These are phyloP conservation scores for Bubalus kerabau DNA, from an alignment of 2,113 vertebrate species.

Conservation along the genomic window DNA sequence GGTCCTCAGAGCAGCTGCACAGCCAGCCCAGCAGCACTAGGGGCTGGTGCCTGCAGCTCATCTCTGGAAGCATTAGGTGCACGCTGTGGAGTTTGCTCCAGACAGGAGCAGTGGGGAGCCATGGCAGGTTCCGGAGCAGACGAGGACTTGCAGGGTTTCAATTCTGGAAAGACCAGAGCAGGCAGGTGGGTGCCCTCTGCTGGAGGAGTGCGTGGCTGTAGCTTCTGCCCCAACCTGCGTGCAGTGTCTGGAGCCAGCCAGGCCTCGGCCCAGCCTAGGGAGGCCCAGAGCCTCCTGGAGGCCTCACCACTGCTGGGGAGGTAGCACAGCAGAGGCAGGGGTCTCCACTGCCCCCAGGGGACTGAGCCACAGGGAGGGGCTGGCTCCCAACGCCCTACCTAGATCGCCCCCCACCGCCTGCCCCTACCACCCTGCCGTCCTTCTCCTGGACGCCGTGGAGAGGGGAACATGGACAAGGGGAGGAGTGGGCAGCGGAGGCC, in stretches of 20 bases:
- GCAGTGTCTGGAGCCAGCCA: background rate
- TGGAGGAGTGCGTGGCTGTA: accelerated
- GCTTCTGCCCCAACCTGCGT: background rate
- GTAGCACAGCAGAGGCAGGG: too few species aligned
- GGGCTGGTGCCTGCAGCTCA: background rate
- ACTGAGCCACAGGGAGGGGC: background rate
- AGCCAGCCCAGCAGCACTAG: background rate
- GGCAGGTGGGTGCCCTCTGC: background rate
- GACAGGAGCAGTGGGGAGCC: background rate
- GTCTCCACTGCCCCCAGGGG: background rate
- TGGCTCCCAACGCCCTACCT: background rate
- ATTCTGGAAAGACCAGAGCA: background rate
- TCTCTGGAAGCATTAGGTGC: accelerated
- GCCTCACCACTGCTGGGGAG: background rate
- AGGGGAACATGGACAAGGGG: accelerated
- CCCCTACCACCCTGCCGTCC: too few species aligned
- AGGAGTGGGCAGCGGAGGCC: background rate
- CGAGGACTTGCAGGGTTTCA: background rate
- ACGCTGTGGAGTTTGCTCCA: too few species aligned
- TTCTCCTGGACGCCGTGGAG: background rate
- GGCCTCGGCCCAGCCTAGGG: background rate
- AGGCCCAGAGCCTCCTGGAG: background rate
- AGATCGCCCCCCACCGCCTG: background rate
- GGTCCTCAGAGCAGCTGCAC: background rate
- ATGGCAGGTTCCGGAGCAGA: background rate